phyloP scores from a whole-genome alignment of 2,113 vertebrate species.

The Eulemur macaco region DNA sequence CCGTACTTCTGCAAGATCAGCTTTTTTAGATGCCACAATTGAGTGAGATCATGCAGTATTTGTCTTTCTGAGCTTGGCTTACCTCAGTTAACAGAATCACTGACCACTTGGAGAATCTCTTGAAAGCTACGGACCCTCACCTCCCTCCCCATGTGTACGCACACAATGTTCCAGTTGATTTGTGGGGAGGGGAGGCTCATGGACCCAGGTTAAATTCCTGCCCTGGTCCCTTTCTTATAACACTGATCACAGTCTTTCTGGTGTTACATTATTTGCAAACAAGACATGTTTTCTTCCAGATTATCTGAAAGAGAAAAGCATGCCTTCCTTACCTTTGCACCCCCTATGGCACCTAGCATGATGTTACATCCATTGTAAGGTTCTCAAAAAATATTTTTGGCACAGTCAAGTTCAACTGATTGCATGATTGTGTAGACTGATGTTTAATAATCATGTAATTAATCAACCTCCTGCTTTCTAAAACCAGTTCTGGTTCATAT shows the following conservation, averaged over 20 bases:
- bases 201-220: background rate
- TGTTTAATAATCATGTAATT: background rate
- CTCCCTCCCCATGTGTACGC: background rate
- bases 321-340: background rate
- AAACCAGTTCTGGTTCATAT: background rate
- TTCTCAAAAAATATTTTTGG: background rate
- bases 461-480: background rate
- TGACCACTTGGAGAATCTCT: background rate
- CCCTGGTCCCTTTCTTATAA: background rate
- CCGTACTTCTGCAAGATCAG: background rate
- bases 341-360: background rate
- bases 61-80: background rate
- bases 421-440: background rate
- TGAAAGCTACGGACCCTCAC: background rate
- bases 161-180: background rate
- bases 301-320: background rate
- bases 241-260: background rate
- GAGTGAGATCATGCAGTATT: background rate
- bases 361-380: background rate
- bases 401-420: background rate
- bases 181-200: background rate
- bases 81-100: background rate
- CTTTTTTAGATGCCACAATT: background rate
- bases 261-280: background rate
- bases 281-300: background rate